Percentiles rank a stretch among this genome's conserved stretches.
These are phyloP conservation scores for Tinamus guttatus DNA, from an alignment of 2,113 vertebrate genomes.

Conservation along the genomic window DNA sequence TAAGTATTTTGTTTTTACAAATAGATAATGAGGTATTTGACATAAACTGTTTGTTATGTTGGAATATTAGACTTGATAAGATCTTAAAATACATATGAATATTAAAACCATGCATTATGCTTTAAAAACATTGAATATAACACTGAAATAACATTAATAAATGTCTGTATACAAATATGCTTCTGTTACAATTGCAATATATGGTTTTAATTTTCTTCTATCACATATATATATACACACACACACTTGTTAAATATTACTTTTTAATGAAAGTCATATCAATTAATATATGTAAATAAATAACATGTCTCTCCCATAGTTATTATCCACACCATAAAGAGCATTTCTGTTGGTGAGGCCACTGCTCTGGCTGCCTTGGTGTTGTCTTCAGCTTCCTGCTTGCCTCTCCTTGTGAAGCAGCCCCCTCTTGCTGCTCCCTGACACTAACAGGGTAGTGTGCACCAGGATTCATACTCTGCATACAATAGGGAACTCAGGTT, in stretches of 20 bases:
- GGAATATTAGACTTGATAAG: slow-evolving; percentile 9
- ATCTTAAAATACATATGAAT: background rate
- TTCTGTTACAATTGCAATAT: slow-evolving; percentile 5
- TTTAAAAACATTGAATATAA: slow-evolving; percentile 15
- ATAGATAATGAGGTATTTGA: slow-evolving; percentile 22
- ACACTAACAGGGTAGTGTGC: rapidly evolving
- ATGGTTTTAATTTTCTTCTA: slow-evolving; percentile 55
- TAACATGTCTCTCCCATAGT: background rate
- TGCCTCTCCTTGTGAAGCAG: background rate
- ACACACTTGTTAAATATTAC: background rate
- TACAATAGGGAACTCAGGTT: background rate
- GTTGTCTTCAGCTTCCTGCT: background rate
- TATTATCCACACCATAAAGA: background rate
- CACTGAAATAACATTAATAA: background rate
- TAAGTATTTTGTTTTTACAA: slow-evolving; percentile 9
- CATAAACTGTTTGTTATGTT: background rate
- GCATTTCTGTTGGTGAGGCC: background rate
- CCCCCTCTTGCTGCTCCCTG: background rate
- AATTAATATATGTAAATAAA: background rate
- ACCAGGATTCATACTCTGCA: background rate
- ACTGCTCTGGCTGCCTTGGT: background rate
- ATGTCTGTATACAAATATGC: background rate
- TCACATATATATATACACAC: background rate
- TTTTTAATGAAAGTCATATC: background rate
- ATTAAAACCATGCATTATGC: slow-evolving; percentile 46